A percentile compares a stretch with the other conserved stretches of the same genome.
Conservation (phyloP, 2,113 vertebrate genomes). For the Azemiops feae region DNA sequence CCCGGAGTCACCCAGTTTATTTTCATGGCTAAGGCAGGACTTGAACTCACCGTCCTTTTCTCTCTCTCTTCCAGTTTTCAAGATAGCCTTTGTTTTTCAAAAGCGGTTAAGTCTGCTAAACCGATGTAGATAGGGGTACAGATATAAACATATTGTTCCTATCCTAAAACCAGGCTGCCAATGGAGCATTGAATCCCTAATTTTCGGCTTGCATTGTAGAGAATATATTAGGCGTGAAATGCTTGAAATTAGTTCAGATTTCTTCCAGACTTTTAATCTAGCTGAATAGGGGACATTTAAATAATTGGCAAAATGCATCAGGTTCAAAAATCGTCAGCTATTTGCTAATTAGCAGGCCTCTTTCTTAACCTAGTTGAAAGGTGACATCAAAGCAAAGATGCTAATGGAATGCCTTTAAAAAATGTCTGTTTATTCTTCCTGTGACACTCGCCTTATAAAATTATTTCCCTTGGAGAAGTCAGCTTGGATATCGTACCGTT, state of each 20-base stretch:
- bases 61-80: neutral
- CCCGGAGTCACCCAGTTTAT: neutral
- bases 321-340: neutral
- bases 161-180: neutral
- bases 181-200: neutral
- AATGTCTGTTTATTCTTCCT: neutral
- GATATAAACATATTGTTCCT: neutral
- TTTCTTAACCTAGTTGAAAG: neutral
- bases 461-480: neutral
- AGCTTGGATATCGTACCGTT: neutral
- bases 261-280: neutral
- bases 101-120: neutral
- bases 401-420: neutral
- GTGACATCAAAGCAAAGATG: neutral
- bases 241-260: neutral
- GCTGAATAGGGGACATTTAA: neutral
- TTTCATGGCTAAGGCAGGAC: neutral
- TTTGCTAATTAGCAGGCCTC: neutral
- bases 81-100: neutral
- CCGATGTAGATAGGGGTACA: neutral
- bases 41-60: neutral
- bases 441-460: neutral
- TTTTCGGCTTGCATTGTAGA: neutral
- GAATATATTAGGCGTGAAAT: neutral
- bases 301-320: neutral